A percentile compares a stretch with the other conserved stretches of the same genome.
These are phyloP conservation scores for Strix aluco DNA, from an alignment of 2,113 vertebrate genomes.

Conservation along the genomic window DNA sequence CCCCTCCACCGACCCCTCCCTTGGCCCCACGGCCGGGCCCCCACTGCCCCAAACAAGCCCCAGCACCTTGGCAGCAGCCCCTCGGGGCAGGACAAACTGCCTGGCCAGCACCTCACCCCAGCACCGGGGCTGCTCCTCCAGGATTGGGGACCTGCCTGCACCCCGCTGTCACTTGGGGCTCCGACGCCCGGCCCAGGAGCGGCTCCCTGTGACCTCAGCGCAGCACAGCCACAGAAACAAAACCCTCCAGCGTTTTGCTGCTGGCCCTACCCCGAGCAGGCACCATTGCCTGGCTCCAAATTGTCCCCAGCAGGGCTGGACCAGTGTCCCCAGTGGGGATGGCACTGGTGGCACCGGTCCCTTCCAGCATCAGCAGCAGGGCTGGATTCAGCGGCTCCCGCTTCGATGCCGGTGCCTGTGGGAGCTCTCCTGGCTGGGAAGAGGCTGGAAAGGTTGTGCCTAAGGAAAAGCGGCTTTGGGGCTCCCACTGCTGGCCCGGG, in stretches of 20 bases:
- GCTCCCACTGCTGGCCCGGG: not conserved
- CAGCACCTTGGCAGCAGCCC: accelerated
- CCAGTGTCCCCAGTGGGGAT: not conserved
- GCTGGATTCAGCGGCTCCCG: accelerated
- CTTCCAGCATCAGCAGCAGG: not conserved
- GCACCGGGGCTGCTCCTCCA: not conserved
- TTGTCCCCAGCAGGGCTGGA: not conserved
- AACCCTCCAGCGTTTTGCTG: accelerated
- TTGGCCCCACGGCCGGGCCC: accelerated
- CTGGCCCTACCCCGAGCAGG: not conserved
- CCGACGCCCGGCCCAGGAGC: accelerated
- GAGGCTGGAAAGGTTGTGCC: not conserved
- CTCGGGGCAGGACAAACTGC: not conserved
- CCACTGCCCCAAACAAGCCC: accelerated
- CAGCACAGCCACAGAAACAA: not conserved
- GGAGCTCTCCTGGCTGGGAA: not conserved
- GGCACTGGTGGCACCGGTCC: not conserved
- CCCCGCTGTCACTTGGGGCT: not conserved
- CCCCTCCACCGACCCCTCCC: accelerated
- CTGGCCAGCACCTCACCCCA: accelerated
- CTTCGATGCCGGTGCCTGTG: accelerated
- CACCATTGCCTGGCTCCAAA: not conserved
- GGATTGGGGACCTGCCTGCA: not conserved
- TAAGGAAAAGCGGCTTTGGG: not conserved
- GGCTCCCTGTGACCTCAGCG: not conserved